These are phyloP conservation scores for Pterocles gutturalis DNA, from an alignment of 2,113 vertebrate species.

Conservation along the genomic window DNA sequence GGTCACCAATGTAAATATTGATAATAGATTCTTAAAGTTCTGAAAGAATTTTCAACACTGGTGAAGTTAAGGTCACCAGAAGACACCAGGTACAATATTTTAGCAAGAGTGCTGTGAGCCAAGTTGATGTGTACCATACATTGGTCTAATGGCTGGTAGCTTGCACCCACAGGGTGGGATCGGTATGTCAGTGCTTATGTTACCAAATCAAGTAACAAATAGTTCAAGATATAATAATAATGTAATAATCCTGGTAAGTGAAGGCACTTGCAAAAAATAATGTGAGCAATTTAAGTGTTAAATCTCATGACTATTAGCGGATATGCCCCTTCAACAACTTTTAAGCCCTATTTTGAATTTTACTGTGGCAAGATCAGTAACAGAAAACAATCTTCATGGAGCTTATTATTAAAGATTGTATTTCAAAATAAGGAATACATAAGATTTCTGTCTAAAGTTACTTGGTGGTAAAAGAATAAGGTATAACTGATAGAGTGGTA, in stretches of 20 bases:
- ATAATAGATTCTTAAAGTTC: background rate
- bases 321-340: background rate
- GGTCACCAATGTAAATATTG: background rate
- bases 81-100: background rate
- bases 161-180: background rate
- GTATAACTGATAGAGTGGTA: background rate
- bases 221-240: background rate
- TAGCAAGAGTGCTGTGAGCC: background rate
- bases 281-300: background rate
- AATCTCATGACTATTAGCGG: background rate
- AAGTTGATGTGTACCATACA: background rate
- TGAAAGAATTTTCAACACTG: background rate
- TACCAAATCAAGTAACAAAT: background rate
- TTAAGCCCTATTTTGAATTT: background rate
- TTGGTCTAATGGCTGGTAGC: background rate
- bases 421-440: background rate
- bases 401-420: background rate
- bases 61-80: background rate
- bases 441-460: background rate
- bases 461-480: background rate
- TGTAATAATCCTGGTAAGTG: background rate
- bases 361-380: background rate
- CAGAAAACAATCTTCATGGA: background rate
- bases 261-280: background rate
- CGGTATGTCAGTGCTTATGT: background rate